Conservation (phyloP, 2,797 vertebrate genomes). For the Rhincodon typus region DNA sequence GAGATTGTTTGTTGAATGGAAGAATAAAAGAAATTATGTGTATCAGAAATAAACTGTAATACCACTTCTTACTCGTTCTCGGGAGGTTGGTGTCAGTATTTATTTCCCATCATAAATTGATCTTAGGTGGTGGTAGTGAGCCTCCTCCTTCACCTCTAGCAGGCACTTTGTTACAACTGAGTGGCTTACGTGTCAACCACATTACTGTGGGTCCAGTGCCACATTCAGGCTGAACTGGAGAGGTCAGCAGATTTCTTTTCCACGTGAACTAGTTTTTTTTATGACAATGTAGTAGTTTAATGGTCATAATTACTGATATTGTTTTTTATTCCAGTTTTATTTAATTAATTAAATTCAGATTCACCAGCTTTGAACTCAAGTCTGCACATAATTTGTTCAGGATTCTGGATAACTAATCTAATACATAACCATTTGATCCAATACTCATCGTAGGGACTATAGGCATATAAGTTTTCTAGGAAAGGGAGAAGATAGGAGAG, state of each 20-base stretch:
- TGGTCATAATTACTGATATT: background rate
- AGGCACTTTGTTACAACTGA: background rate
- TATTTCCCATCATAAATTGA: background rate
- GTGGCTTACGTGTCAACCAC: background rate
- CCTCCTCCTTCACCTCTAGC: background rate
- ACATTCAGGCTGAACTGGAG: background rate
- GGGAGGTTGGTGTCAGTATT: background rate
- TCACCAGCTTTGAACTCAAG: background rate
- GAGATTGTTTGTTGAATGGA: background rate
- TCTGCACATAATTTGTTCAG: background rate
- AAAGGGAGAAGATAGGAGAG: background rate
- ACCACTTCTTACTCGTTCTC: background rate
- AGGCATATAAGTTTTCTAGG: background rate
- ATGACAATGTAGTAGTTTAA: too few species aligned
- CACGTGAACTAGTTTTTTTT: background rate
- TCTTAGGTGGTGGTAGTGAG: background rate
- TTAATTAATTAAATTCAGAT: background rate
- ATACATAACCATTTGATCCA: background rate
- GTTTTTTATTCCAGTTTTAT: background rate
- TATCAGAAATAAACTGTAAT: background rate
- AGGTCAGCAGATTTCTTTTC: background rate
- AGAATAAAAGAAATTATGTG: background rate
- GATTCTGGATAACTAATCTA: background rate
- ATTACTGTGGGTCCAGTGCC: background rate
- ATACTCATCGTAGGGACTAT: background rate